Base-by-base conservation (phyloP, 2,888 invertebrate species). In the Chromoteleia sp. region DNA sequence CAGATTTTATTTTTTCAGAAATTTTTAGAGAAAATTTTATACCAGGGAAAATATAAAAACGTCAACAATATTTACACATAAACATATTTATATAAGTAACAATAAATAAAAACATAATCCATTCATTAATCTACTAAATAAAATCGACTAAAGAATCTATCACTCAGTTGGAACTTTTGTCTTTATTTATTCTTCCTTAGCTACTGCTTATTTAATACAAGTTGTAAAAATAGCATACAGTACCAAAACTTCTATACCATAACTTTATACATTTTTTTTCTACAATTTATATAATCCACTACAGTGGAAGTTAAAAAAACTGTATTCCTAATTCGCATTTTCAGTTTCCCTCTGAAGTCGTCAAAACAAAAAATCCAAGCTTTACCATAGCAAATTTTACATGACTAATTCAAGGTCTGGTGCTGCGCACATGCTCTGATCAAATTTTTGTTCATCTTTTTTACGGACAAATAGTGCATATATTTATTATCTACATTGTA, bases 191-290 rank as follows among this genome's bases (percentile, higher is more conserved):
- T 87, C 85, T 86, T 83, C 86, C 86, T 88, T 84, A 84, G 78
- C 87, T 89, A 88, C 86, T 85, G 85, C 86, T 89, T 89, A 88
- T 87, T 87, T 84, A 86, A 86, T 90, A 91, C 89, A 90, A 87
- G 89, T 90, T 91, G 90, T 90, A 91, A 90, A 91, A 90, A 90
- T 91, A 91, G 88, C 85, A 90, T 89, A 90, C 89, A 87, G 90
- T 91, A 90, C 89, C 89, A 89, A 90, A 87, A 89, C 87, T 87
- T 86, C 80, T 86, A 85, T 86, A 87, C 84, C 84, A 70, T 86
- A 83, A 86, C 79, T 85, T 88, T 84, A 80, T 85, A 84, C 81
- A 84, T 70, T 33, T 76, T 78, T 73, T 84, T 75, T 84, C 83
- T 83, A 79, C 59, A 73, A 65, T 73, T 84, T 83, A 61, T 82